A percentile compares a stretch with the other conserved stretches of the same genome.
Conservation (phyloP, 2,888 invertebrate genomes). For the Erpobdella octoculata region DNA sequence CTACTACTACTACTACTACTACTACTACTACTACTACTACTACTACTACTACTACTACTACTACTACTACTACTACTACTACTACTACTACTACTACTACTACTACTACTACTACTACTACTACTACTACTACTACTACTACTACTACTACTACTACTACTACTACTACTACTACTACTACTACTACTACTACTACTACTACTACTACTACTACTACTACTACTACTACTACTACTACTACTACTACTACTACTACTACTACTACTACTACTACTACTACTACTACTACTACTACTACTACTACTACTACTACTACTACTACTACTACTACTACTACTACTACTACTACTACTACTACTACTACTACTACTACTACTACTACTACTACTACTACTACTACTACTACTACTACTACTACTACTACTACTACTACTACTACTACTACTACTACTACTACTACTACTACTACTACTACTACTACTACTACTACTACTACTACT, state of each 20-base stretch:
- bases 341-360: constrained; percentile 1
- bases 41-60: constrained; percentile 22
- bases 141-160: constrained; percentile 1
- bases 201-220: constrained; percentile 1
- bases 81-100: constrained; percentile 23
- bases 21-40: constrained; percentile 21
- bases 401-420: constrained; percentile 1
- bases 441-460: constrained; percentile 1
- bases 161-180: constrained; percentile 1
- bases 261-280: constrained; percentile 1
- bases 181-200: constrained; percentile 1
- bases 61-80: constrained; percentile 23
- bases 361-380: constrained; percentile 1
- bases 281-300: constrained; percentile 1
- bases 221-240: constrained; percentile 1
- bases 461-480: constrained; percentile 1
- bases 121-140: neutral
- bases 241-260: constrained; percentile 1
- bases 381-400: constrained; percentile 1
- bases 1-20: constrained; percentile 23
- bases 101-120: constrained; percentile 12
- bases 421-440: constrained; percentile 1
- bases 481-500: constrained; percentile 1
- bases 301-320: constrained; percentile 1
- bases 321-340: constrained; percentile 1